Conservation (phyloP, 2,113 vertebrate species). For the Otis tarda region DNA sequence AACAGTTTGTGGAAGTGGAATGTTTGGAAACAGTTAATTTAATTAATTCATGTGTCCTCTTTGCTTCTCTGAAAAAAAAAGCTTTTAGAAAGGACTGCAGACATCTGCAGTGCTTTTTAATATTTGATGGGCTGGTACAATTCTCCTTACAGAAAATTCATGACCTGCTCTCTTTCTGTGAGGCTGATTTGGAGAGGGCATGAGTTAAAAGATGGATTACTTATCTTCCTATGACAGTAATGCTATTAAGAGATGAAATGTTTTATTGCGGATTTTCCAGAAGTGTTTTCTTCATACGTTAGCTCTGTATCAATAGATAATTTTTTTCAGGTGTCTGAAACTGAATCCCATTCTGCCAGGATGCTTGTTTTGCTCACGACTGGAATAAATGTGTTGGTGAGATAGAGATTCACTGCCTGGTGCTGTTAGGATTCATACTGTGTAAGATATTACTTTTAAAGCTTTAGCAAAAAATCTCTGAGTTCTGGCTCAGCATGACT, state of each 20-base stretch:
- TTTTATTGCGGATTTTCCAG: background rate
- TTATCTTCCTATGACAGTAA: background rate
- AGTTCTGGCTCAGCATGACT: background rate
- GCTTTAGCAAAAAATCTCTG: background rate
- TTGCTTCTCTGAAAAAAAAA: background rate
- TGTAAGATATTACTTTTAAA: background rate
- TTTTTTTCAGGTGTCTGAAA: background rate
- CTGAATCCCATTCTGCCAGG: fast-evolving
- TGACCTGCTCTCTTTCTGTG: slow-evolving; percentile 35
- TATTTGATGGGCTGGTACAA: slow-evolving; percentile 55
- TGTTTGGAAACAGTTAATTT: slow-evolving; percentile 21
- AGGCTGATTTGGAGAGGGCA: background rate
- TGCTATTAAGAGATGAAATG: background rate
- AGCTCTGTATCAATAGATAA: background rate
- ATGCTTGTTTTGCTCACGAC: background rate
- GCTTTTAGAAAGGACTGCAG: slow-evolving; percentile 62
- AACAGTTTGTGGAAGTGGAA: background rate
- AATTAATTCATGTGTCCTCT: background rate
- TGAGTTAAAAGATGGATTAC: background rate
- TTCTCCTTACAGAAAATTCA: slow-evolving; percentile 38
- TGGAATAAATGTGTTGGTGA: background rate
- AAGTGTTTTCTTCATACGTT: background rate
- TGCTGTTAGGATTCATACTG: background rate
- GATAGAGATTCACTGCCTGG: background rate
- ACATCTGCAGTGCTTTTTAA: slow-evolving; percentile 67